Conservation (phyloP, 2,113 vertebrate genomes). For the Mormyrus iriodes region DNA sequence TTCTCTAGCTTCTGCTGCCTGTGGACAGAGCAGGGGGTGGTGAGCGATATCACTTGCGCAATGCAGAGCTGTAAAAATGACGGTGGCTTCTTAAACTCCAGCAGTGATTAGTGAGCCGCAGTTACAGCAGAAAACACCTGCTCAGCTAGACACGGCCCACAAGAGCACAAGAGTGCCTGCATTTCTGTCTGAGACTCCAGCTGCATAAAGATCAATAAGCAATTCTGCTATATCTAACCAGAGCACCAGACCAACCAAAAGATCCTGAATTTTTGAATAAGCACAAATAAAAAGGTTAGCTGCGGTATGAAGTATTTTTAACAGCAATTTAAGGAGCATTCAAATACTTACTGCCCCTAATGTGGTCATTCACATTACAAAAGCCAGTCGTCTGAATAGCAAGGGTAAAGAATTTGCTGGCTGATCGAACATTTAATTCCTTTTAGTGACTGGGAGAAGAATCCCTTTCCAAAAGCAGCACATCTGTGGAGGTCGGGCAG, state of each 20-base stretch:
- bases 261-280: neutral
- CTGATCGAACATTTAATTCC: neutral
- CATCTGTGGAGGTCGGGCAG: neutral
- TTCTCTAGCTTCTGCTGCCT: slow-evolving; percentile 97
- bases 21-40: slow-evolving; percentile 27
- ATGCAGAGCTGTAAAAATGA: neutral
- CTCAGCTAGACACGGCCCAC: neutral
- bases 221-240: neutral
- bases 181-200: neutral
- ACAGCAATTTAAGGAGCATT: neutral
- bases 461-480: neutral
- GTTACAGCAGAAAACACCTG: neutral
- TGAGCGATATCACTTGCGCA: slow-evolving; percentile 1
- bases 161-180: neutral
- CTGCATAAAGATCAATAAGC: neutral
- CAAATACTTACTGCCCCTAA: neutral
- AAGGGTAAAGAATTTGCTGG: neutral
- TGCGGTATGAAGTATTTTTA: neutral
- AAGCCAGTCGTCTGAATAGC: neutral
- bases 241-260: neutral
- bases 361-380: neutral
- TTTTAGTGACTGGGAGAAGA: neutral
- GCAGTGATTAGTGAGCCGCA: neutral
- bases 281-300: neutral
- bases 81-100: neutral